Base-by-base conservation (phyloP, 2,113 vertebrate species). In the Neopipo cinnamomea region DNA sequence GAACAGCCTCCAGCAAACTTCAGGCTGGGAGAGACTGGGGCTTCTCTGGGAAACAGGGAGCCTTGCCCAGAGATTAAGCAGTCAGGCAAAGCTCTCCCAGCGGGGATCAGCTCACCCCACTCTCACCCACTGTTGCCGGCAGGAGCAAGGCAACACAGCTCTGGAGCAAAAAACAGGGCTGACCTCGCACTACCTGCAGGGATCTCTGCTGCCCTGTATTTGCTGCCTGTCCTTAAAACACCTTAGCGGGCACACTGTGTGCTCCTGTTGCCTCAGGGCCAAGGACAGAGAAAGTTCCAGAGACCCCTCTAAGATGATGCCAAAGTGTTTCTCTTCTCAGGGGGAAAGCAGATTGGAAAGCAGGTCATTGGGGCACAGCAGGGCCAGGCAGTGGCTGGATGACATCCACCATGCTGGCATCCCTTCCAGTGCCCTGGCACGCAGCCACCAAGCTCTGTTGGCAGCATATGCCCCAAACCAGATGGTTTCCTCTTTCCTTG, bases 381-480 rank as follows among this genome's bases (percentile, higher is more conserved):
- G 59, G 53, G 62, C 30, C 61, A 44, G 56, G 52, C 28, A 75
- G 76, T 0, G 1, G 37, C 72, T 52, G 24, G 30, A 41, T 63
- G 59, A 65, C n/a, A 70, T 47, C 62, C 47, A 62, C 16, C 30
- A 8, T 1, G 2, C 13, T 12, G 23, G 37, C 53, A 75, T 23
- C 42, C 33, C 30, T 86, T 67, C 37, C 1, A 2, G 31, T 7
- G n/a, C 23, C 24, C 53, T 33, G 21, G 50, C 59, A 80, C 0
- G 1, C 17, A n/a, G 67, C 37, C 67, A 39, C 42, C 33, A 52
- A 42, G 27, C 39, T 35, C 35, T 1, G 1, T 46, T 35, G 24
- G 47, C 41, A 85, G 35, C 53, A 77, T 0, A 0, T 0, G 0
- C 13, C 28, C 27, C 4, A 2, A 30, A 79, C 53, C 6, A 7